Base-by-base conservation (phyloP, 1,140 invertebrate genomes). In the Euwallacea similis region DNA sequence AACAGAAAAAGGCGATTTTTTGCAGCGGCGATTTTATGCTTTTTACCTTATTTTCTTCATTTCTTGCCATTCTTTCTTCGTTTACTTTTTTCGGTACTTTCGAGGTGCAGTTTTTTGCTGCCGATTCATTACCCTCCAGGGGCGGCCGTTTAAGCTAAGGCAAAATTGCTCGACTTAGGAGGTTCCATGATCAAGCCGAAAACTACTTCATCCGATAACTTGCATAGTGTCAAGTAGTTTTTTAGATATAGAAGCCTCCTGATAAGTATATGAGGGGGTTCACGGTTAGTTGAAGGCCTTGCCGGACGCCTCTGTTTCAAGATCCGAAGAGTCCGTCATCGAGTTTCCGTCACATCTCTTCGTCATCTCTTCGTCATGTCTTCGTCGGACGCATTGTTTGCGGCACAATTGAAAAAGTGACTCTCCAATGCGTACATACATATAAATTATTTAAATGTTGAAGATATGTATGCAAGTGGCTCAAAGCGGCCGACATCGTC, bases 401-500 rank as follows among this genome's bases (percentile, higher is more conserved):
- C 76, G 74, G 76, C 69, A 75, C 78, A 77, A 75, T 77, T 77
- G 77, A 79, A 79, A 79, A 79, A 79, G 77, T 78, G 73, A 77
- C 71, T 73, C 74, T 69, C 75, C 75, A 77, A 78, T 78, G 74
- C 78, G 78, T 77, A 79, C 78, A 77, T 76, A 79, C 77, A 79
- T 79, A 79, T 79, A 79, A 79, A 79, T 79, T 79, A 79, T 79
- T 79, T 79, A 79, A 79, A 79, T 79, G 78, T 79, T 78, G 75
- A 75, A 75, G 78, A 78, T 78, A 79, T 77, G 78, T 79, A 79
- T 79, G 78, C 78, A 78, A 76, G 77, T 78, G 74, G 76, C 70
- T 79, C 78, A 79, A 79, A 79, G 78, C 75, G 75, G 68, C 78
- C 78, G 78, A 75, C 74, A 74, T 75, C 73, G 62, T n/a, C 50